Conservation (phyloP, 2,113 vertebrate species). For the Aplodontia rufa region DNA sequence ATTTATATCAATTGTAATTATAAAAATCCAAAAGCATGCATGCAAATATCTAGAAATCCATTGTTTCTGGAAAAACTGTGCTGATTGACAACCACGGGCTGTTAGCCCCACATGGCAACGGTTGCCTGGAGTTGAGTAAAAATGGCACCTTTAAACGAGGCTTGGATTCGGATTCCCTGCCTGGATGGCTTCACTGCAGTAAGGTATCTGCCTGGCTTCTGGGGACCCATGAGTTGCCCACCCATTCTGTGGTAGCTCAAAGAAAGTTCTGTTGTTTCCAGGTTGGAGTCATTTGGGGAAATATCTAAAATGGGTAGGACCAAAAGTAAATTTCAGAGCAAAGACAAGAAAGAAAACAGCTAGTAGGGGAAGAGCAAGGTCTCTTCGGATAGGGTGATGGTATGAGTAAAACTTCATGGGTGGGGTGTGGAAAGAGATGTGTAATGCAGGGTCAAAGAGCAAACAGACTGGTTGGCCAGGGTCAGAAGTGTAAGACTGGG, state of each 20-base stretch:
- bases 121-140: neutral
- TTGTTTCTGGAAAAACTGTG: neutral
- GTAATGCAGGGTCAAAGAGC: neutral
- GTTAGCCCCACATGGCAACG: no score
- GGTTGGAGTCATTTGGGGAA: neutral
- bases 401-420: neutral
- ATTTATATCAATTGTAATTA: neutral
- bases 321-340: neutral
- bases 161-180: no score
- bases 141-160: neutral
- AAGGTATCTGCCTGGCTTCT: neutral
- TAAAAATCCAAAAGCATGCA: neutral
- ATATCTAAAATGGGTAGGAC: neutral
- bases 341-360: neutral
- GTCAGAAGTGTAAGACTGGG: neutral
- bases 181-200: neutral
- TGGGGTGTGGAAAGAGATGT: rapidly evolving
- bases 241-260: neutral
- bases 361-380: neutral
- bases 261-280: neutral
- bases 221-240: neutral
- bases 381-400: rapidly evolving
- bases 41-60: neutral
- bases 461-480: neutral
- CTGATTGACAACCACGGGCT: neutral